Conservation (phyloP, 1,140 invertebrate genomes). For the Zaprionus taronus region DNA sequence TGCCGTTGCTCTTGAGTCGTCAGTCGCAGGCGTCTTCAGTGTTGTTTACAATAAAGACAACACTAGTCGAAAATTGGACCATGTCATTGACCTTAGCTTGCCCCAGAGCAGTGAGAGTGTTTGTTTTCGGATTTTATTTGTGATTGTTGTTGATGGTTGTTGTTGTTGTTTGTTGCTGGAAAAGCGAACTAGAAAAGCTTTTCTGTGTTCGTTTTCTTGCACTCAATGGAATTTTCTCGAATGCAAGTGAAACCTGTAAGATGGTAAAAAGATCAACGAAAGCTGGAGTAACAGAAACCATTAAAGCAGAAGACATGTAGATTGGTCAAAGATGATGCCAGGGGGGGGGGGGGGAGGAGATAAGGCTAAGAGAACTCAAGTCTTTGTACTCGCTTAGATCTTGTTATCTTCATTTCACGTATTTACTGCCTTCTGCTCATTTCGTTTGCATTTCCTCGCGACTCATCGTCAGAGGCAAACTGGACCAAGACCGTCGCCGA, state of each 20-base stretch:
- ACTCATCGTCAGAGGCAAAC: slow-evolving; percentile 15
- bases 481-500: background rate
- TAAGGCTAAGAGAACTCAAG: background rate
- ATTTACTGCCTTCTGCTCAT: slow-evolving; percentile 30
- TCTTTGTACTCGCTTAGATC: background rate
- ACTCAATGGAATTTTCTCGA: slow-evolving; percentile 44
- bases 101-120: slow-evolving; percentile 76
- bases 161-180: slow-evolving; percentile 24
- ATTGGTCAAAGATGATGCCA: background rate
- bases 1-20: slow-evolving; percentile 58
- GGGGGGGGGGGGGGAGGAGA: background rate
- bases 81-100: slow-evolving; percentile 79
- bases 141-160: slow-evolving; percentile 17
- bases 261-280: background rate
- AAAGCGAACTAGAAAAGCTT: slow-evolving; percentile 49
- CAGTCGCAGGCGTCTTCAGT: slow-evolving; percentile 58
- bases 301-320: background rate
- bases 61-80: slow-evolving; percentile 60
- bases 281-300: background rate
- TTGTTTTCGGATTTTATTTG: slow-evolving; percentile 45
- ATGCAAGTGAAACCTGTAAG: slow-evolving; percentile 35
- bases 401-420: slow-evolving; percentile 2
- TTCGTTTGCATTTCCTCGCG: slow-evolving; percentile 38
- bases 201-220: background rate
- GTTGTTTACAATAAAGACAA: slow-evolving; percentile 68